Evolutionary conservation across 2,888 invertebrate species (phyloP), one percentile per base, ranked within the genome.

Genomic region (Saturnia pavonia): DNA sequence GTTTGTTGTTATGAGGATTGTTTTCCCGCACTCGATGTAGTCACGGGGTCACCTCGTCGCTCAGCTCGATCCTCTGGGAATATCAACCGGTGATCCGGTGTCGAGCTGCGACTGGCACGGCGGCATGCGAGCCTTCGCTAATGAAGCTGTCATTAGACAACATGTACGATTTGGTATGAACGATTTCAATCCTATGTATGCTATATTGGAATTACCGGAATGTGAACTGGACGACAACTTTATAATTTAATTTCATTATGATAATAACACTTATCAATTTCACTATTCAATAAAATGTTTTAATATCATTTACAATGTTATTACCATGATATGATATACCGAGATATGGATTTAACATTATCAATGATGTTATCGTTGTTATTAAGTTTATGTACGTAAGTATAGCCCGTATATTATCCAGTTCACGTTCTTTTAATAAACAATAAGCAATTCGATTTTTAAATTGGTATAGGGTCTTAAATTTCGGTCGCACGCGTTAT

Each of bases 41-140:
- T 96, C 97, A 81, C 96, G 98, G 88, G 99, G 98, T 88, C 98
- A 99, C 94, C 96, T 98, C 92, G 97, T 97, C 87, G 97, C 98
- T 84, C 96, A 97, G 87, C 95, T 99, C 94, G 99, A 99, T 94
- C 99, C 99, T 75, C 95, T 99, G 92, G 97, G 97, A 94, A 98
- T 99, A 92, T 95, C 96, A 90, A 96, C 96, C 90, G 95, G 96
- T 81, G 96, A 96, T 89, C 95, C 95, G 82, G 89, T 88, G 72
- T 91, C 91, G 77, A 91, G 91, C 85, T 87, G 89, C 82, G 91
- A 93, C 82, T 91, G 92, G 91, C 92, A 91, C 79, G 91, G 92
- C 80, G 93, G 92, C 75, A 88, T 94, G 80, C 89, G 92, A 74
- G 94, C 92, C 82, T 94, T 94, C 88, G 94, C 93, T 79, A 92